These are phyloP conservation scores for Xiphorhynchus elegans DNA, from an alignment of 2,113 vertebrate species.

Conservation along the genomic window DNA sequence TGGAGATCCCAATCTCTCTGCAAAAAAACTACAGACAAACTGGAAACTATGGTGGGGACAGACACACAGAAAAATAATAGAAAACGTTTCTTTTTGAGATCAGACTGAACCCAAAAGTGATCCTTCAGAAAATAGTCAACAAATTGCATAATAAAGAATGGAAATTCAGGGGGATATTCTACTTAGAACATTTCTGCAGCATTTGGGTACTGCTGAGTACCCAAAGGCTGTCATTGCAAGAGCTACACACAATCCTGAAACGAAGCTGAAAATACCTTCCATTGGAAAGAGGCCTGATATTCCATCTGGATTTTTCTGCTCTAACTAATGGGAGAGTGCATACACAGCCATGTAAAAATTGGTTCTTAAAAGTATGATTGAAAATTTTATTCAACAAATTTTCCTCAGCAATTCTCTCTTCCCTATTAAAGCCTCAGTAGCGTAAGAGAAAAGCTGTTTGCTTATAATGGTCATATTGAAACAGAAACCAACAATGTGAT, in stretches of 20 bases:
- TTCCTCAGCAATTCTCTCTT: background rate
- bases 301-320: background rate
- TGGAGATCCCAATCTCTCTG: background rate
- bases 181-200: background rate
- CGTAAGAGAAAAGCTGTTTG: background rate
- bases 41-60: background rate
- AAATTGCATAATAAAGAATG: background rate
- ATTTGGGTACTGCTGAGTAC: background rate
- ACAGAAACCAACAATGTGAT: background rate
- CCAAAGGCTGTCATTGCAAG: background rate
- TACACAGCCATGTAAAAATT: background rate
- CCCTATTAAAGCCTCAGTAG: background rate
- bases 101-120: background rate
- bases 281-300: background rate
- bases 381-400: background rate
- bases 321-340: background rate
- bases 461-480: background rate
- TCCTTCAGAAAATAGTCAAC: background rate
- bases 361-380: fast-evolving
- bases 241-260: background rate
- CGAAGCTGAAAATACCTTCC: background rate
- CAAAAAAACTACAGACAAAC: background rate
- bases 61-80: background rate
- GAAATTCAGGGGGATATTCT: background rate
- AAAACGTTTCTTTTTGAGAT: background rate